Conservation (phyloP, 2,797 vertebrate genomes). For the Chromobotia macracanthus region DNA sequence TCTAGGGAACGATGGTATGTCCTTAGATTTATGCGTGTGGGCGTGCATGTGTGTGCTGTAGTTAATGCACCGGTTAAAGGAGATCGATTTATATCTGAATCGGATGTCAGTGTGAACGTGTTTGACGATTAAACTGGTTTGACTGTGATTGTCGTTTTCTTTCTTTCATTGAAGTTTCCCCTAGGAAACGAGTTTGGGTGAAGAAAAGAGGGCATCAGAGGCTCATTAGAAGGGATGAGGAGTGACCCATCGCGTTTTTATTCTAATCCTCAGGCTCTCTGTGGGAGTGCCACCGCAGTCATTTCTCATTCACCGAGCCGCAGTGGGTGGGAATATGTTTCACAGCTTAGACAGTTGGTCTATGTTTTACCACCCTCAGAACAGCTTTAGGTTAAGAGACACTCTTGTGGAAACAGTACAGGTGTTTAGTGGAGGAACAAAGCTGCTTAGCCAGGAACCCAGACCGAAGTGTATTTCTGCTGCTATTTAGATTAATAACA, state of each 20-base stretch:
- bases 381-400: conserved; percentile 20
- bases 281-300: conserved; percentile 24
- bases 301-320: conserved; percentile 27
- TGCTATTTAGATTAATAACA: conserved; percentile 13
- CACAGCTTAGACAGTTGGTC: conserved; percentile 20
- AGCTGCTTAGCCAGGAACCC: not conserved
- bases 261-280: conserved; percentile 1
- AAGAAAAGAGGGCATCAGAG: conserved; percentile 1
- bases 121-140: conserved; percentile 1
- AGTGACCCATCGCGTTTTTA: conserved; percentile 30
- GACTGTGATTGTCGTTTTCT: conserved; percentile 16
- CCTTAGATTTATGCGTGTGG: conserved; percentile 23
- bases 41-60: not conserved
- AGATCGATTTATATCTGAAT: conserved; percentile 19
- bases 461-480: not conserved
- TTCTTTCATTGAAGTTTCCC: not conserved
- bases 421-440: not conserved
- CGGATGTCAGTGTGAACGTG: not conserved
- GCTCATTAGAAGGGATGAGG: conserved; percentile 35
- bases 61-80: not conserved
- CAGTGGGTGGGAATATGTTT: conserved; percentile 31
- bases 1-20: conserved; percentile 16
- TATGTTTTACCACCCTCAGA: conserved; percentile 15
- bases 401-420: conserved; percentile 18
- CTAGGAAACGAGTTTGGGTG: not conserved